Evolutionary conservation across 2,888 invertebrate species (phyloP).

Genomic region (Rhagonycha fulva): DNA sequence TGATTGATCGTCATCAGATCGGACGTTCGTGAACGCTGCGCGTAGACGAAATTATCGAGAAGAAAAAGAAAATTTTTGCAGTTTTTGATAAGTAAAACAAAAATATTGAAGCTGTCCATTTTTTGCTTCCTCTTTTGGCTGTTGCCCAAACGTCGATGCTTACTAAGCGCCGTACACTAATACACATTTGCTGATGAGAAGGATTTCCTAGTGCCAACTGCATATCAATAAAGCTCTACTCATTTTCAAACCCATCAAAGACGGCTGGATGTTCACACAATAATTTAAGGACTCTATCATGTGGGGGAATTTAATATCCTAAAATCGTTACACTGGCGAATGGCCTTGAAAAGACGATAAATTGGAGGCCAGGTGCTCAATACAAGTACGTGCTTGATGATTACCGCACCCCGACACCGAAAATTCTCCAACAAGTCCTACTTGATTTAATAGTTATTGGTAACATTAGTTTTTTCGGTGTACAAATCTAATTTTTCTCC

Average conservation of each 20-base stretch:
- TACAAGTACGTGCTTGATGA: not conserved
- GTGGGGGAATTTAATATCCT: too few relatives aligned
- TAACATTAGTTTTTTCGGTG: not conserved
- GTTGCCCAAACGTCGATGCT: too few relatives aligned
- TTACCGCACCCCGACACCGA: not conserved
- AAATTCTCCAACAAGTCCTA: not conserved
- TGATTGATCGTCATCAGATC: not conserved
- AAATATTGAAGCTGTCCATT: too few relatives aligned
- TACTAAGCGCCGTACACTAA: too few relatives aligned
- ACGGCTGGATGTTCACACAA: not conserved
- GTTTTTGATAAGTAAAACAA: too few relatives aligned
- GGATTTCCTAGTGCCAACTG: too few relatives aligned
- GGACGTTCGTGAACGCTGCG: not conserved
- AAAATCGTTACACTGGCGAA: not conserved
- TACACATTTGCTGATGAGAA: too few relatives aligned
- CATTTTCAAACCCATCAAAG: too few relatives aligned
- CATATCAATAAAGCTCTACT: too few relatives aligned
- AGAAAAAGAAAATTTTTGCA: not conserved
- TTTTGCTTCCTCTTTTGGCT: too few relatives aligned
- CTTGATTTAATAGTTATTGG: not conserved
- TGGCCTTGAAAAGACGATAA: not conserved
- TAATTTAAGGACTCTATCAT: not conserved
- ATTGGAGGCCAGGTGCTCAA: not conserved
- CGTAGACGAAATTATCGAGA: not conserved
- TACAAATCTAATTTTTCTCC: not conserved